Conservation (phyloP, 2,113 vertebrate species). For the Epinephelus lanceolatus region DNA sequence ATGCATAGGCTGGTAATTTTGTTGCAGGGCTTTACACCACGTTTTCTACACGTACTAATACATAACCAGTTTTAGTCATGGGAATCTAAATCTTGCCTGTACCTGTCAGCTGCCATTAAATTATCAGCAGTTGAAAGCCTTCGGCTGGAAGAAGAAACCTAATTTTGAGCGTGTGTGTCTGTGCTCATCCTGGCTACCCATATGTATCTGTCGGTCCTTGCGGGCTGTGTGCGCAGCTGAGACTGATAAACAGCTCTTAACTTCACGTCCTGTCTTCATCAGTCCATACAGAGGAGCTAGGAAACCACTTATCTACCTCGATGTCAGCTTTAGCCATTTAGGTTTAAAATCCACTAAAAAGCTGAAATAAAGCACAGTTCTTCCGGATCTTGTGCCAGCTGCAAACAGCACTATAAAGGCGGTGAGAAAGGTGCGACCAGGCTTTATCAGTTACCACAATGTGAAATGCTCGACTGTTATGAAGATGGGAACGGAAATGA, state of each 20-base stretch:
- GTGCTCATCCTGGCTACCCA: constrained; percentile 27
- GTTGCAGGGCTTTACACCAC: neutral
- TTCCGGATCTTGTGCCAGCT: neutral
- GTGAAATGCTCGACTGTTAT: constrained; percentile 39
- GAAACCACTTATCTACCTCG: constrained; percentile 59
- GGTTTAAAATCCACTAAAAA: constrained; percentile 62
- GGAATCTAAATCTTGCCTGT: constrained; percentile 41
- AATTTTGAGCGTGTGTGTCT: constrained; percentile 25
- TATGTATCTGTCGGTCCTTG: constrained; percentile 31
- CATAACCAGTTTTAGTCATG: constrained; percentile 22
- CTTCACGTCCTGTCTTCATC: constrained; percentile 51
- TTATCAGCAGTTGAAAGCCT: constrained; percentile 45
- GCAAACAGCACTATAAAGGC: constrained; percentile 47
- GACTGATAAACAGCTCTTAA: constrained; percentile 67
- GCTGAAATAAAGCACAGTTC: constrained; percentile 48
- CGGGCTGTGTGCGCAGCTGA: constrained; percentile 32
- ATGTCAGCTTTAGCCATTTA: constrained; percentile 64
- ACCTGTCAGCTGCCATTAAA: constrained; percentile 53
- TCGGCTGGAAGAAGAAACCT: constrained; percentile 25
- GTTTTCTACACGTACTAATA: constrained; percentile 8
- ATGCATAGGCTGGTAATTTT: constrained; percentile 7
- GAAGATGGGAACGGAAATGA: constrained; percentile 23
- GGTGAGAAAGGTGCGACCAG: constrained; percentile 3
- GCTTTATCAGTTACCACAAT: constrained; percentile 39
- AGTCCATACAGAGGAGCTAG: constrained; percentile 61